Conservation (phyloP, 2,113 vertebrate species). For the Puntigrus tetrazona region DNA sequence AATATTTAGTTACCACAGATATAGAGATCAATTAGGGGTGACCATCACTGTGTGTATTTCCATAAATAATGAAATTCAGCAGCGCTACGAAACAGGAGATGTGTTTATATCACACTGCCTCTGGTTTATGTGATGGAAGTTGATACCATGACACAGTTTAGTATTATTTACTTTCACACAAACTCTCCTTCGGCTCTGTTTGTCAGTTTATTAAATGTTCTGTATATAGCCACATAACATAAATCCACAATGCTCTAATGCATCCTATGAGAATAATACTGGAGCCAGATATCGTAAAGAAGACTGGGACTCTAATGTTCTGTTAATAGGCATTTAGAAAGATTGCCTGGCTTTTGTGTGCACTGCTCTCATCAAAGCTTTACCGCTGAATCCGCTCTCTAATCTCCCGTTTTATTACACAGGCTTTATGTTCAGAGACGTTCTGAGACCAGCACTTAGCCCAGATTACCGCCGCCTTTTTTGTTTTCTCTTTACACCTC, state of each 20-base stretch:
- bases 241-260: neutral
- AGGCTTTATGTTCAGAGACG: neutral
- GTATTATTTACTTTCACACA: neutral
- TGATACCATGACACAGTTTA: constrained; percentile 11
- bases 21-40: neutral
- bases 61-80: neutral
- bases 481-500: neutral
- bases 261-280: neutral
- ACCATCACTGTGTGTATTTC: neutral
- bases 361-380: neutral
- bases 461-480: neutral
- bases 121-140: neutral
- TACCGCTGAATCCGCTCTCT: neutral
- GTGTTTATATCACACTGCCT: neutral
- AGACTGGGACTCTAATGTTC: neutral
- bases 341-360: neutral
- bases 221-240: neutral
- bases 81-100: constrained; percentile 3
- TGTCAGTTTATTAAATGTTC: neutral
- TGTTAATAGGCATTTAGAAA: neutral
- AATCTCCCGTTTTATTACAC: neutral
- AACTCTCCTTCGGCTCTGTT: constrained; percentile 3
- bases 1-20: neutral
- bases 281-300: neutral
- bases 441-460: neutral